These are phyloP conservation scores for Chrysogorgia sp. DNA, from an alignment of 92 coral and sea anemone species.

Conservation along the genomic window DNA sequence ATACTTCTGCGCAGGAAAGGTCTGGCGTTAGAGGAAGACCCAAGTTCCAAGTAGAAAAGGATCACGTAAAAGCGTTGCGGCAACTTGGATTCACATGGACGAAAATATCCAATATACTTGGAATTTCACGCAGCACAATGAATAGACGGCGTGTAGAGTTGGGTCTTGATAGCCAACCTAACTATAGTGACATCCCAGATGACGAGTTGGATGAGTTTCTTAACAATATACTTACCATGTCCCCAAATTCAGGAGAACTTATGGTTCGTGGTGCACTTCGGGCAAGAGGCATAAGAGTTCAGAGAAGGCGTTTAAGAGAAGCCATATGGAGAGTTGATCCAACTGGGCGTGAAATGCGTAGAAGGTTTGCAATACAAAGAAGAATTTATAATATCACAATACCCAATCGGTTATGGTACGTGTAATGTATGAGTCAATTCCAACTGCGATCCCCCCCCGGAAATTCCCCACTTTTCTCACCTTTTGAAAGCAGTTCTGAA, in stretches of 20 bases:
- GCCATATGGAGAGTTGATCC: conserved; percentile 55
- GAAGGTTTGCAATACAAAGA: conserved; percentile 35
- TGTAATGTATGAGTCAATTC: not conserved
- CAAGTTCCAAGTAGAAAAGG: conserved; percentile 42
- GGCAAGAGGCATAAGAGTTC: conserved; percentile 53
- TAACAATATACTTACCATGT: conserved; percentile 29
- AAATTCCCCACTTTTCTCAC: no score
- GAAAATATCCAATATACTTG: conserved; percentile 55
- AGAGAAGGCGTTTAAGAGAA: conserved; percentile 52
- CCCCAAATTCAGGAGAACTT: conserved; percentile 58
- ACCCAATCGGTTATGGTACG: conserved; percentile 57
- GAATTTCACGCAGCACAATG: conserved; percentile 58
- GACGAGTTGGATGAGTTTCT: conserved; percentile 57
- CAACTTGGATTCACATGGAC: conserved; percentile 65
- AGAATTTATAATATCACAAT: conserved; percentile 51
- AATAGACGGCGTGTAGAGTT: conserved; percentile 54
- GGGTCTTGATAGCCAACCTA: conserved; percentile 25
- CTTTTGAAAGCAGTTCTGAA: no score
- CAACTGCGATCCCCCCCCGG: no score
- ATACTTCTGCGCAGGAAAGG: no score
- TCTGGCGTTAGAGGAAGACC: conserved; percentile 29
- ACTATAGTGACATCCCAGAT: conserved; percentile 53
- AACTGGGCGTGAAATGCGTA: conserved; percentile 33
- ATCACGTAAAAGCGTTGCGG: conserved; percentile 49
- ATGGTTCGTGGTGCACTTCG: conserved; percentile 60